phyloP scores from a whole-genome alignment of 2,888 invertebrate genomes.

The Ophion slaviceki region DNA sequence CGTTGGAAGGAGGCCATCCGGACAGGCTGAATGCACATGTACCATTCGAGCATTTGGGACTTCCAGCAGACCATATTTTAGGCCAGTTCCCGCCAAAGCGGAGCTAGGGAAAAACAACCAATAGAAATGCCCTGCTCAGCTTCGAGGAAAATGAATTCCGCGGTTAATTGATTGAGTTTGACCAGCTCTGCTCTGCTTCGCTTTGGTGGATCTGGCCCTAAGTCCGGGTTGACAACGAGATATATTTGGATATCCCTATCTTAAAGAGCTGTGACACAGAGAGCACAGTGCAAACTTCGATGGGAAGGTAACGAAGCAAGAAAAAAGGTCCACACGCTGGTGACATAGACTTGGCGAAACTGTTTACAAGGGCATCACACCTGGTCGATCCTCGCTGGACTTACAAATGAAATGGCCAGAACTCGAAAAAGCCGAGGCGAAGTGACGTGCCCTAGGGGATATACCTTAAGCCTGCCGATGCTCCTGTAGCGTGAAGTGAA shows the following conservation, averaged over 20 bases:
- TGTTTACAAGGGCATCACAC: constrained; percentile 30
- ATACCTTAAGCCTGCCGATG: constrained; percentile 29
- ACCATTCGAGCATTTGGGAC: constrained; percentile 33
- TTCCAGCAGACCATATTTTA: constrained; percentile 25
- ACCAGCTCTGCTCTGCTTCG: too few species aligned
- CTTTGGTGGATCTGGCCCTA: neutral
- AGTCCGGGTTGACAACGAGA: neutral
- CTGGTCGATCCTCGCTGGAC: constrained; percentile 35
- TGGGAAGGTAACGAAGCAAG: constrained; percentile 7
- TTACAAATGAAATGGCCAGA: constrained; percentile 2
- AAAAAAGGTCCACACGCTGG: constrained; percentile 25
- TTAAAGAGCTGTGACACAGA: neutral
- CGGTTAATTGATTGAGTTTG: too few species aligned
- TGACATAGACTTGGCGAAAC: constrained; percentile 42
- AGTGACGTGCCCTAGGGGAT: constrained; percentile 57
- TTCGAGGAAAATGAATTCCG: too few species aligned
- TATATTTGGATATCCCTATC: constrained; percentile 1
- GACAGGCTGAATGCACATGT: constrained; percentile 31
- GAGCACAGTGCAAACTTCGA: constrained; percentile 2
- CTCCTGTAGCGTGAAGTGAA: constrained; percentile 62
- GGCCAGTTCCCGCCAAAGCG: too few species aligned
- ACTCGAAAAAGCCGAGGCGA: constrained; percentile 8
- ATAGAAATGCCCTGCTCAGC: too few species aligned
- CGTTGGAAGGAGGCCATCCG: constrained; percentile 53
- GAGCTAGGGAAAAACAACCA: too few species aligned